phyloP scores from a whole-genome alignment of 1,140 invertebrate species.

The Diuraphis noxia region DNA sequence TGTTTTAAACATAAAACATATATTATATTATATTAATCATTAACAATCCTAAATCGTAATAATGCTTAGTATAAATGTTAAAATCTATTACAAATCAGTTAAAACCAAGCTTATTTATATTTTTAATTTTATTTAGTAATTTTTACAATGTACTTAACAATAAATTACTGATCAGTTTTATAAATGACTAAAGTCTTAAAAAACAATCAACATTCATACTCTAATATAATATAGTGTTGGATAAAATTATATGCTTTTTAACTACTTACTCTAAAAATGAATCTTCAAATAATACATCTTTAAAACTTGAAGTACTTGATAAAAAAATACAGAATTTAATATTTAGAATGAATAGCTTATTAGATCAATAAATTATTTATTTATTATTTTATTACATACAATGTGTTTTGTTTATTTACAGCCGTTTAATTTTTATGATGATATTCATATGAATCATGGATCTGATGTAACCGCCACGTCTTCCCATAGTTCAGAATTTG shows the following conservation, averaged over 20 bases:
- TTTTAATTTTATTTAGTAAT: too few species aligned
- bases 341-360: background rate
- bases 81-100: too few species aligned
- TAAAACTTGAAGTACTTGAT: background rate
- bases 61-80: background rate
- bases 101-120: too few species aligned
- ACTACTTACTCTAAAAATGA: background rate
- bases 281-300: background rate
- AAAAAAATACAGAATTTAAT: background rate
- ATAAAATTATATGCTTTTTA: too few species aligned
- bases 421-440: constrained; percentile 53
- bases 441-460: constrained; percentile 50
- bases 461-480: constrained; percentile 57
- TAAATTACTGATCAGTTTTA: background rate
- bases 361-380: background rate
- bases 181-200: background rate
- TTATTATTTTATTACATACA: background rate
- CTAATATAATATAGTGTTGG: too few species aligned
- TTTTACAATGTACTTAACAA: too few species aligned
- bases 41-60: background rate
- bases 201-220: background rate
- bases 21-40: background rate
- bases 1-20: too few species aligned
- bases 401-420: background rate
- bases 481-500: constrained; percentile 50